phyloP scores from a whole-genome alignment of 1,140 invertebrate genomes.

The Pogonognathellus flavescens region DNA sequence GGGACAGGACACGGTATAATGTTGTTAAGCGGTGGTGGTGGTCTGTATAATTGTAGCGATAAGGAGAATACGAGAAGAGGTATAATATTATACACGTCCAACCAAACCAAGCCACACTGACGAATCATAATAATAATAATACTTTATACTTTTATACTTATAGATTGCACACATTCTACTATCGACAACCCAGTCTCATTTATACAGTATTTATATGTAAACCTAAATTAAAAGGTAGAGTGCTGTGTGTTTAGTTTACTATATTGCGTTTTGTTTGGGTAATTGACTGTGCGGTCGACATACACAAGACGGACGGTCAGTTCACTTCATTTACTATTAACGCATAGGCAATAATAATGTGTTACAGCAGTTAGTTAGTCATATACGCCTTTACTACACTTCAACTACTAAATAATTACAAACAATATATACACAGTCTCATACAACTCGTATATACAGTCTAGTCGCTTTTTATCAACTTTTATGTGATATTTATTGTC shows the following conservation, averaged over 20 bases:
- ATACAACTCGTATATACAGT: neutral
- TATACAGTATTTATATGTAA: neutral
- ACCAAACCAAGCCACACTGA: too few species aligned
- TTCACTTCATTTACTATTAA: neutral
- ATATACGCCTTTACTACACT: too few species aligned
- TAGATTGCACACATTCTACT: neutral
- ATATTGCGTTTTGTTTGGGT: constrained; percentile 30
- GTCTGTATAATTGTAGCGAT: neutral
- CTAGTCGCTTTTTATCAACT: constrained; percentile 34
- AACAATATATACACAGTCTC: too few species aligned
- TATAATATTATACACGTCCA: neutral
- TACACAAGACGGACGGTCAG: constrained; percentile 3
- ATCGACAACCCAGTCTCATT: neutral
- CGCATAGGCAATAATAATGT: neutral
- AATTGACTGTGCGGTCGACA: constrained; percentile 3
- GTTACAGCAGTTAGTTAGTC: too few species aligned
- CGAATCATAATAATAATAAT: neutral
- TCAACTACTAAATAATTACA: too few species aligned
- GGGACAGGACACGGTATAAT: constrained; percentile 25
- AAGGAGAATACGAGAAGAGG: neutral
- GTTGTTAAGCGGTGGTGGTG: neutral
- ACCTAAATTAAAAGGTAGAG: neutral
- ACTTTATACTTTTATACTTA: neutral
- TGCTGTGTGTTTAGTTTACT: constrained; percentile 20
- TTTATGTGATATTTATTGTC: neutral